These are phyloP conservation scores for Macrosteles quadrilineatus DNA, from an alignment of 1,140 invertebrate genomes.

Conservation along the genomic window DNA sequence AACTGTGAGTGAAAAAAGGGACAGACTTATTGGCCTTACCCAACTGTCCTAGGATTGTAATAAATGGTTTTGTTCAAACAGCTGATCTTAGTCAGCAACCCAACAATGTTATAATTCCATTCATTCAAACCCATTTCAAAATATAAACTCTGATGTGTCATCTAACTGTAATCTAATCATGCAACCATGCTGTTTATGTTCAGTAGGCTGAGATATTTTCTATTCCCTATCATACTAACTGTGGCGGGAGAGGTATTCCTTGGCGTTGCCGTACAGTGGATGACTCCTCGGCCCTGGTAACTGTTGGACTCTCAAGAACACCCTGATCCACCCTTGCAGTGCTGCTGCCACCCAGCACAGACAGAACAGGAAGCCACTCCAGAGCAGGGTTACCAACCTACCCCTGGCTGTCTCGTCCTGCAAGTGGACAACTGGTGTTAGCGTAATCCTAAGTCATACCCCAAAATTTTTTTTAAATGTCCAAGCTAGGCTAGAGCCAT, in stretches of 20 bases:
- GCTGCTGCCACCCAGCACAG: slow-evolving; percentile 11
- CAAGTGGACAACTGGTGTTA: neutral
- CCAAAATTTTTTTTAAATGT: neutral
- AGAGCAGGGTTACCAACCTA: slow-evolving; percentile 3
- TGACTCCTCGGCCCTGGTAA: slow-evolving; percentile 34
- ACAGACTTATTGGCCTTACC: too few relatives aligned
- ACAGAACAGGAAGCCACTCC: slow-evolving; percentile 26
- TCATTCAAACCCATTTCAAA: too few relatives aligned
- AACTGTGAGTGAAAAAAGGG: too few relatives aligned
- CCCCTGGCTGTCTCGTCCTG: neutral
- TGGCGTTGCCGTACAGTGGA: slow-evolving; percentile 31
- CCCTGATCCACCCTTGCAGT: slow-evolving; percentile 28
- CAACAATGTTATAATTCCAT: too few relatives aligned
- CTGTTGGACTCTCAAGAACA: slow-evolving; percentile 29
- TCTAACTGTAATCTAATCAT: too few relatives aligned
- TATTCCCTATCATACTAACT: too few relatives aligned
- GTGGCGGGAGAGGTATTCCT: slow-evolving; percentile 32
- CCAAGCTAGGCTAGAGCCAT: neutral
- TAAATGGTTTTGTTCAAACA: too few relatives aligned
- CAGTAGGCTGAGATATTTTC: too few relatives aligned
- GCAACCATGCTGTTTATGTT: too few relatives aligned
- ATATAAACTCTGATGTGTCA: too few relatives aligned
- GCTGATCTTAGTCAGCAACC: too few relatives aligned
- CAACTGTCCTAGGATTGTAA: too few relatives aligned
- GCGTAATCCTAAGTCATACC: neutral